Evolutionary conservation across 2,113 vertebrate species (phyloP).

Genomic region (Melanerpes formicivorus): DNA sequence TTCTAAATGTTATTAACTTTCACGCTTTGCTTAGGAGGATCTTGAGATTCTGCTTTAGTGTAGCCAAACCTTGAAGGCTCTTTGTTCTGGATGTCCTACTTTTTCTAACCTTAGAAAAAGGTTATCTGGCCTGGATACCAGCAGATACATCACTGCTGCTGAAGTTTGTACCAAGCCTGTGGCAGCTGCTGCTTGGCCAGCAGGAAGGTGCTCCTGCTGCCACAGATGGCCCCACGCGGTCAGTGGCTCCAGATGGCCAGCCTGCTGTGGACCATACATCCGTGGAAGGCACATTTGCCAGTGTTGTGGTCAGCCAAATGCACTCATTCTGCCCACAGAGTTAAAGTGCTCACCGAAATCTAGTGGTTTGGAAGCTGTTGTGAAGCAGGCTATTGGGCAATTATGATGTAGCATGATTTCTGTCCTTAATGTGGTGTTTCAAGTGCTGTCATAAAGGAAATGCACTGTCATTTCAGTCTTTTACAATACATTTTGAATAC

Average conservation of each 20-base stretch:
- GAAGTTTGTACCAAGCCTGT: neutral
- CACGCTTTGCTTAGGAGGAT: neutral
- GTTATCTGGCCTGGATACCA: neutral
- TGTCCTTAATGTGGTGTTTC: accelerated
- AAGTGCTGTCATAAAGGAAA: neutral
- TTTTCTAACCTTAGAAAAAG: neutral
- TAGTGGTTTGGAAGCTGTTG: neutral
- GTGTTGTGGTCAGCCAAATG: neutral
- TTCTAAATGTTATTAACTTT: neutral
- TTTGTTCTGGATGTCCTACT: neutral
- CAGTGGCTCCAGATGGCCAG: slow-evolving; percentile 3
- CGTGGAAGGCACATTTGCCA: neutral
- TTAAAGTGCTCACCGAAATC: neutral
- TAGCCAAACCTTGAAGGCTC: neutral
- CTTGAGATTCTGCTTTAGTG: neutral
- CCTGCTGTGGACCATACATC: accelerated
- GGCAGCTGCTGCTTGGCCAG: neutral
- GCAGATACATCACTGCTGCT: neutral
- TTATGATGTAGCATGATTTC: neutral
- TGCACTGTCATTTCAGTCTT: neutral
- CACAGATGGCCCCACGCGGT: neutral
- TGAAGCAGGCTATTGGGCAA: accelerated
- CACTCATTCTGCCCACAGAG: neutral
- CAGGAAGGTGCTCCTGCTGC: neutral
- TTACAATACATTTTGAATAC: neutral